Conservation (phyloP, 2,888 invertebrate genomes). For the Gryllus longicercus region DNA sequence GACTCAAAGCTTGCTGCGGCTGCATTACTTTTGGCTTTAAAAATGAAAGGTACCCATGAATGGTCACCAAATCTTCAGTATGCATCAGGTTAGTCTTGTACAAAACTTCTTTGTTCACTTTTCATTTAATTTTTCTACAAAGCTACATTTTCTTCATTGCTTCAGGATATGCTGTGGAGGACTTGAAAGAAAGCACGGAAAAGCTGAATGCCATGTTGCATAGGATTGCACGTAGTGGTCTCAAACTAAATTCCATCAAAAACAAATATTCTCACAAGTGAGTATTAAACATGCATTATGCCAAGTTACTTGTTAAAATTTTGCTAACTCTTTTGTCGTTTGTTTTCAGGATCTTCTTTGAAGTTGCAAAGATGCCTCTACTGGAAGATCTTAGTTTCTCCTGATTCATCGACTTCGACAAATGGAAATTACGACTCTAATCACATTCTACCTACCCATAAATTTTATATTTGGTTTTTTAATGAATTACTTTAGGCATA, state of each 20-base stretch:
- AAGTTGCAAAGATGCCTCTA: slow-evolving; percentile 81
- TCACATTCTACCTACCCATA: too few species aligned
- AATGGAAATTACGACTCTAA: background rate
- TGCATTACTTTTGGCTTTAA: slow-evolving; percentile 78
- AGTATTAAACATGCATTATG: slow-evolving; percentile 40
- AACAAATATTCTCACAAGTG: slow-evolving; percentile 91
- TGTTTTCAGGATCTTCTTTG: slow-evolving; percentile 73
- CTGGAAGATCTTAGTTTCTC: slow-evolving; percentile 39
- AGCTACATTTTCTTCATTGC: background rate
- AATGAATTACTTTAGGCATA: background rate
- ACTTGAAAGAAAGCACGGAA: slow-evolving; percentile 68
- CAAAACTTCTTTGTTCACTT: slow-evolving; percentile 22
- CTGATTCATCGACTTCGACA: background rate
- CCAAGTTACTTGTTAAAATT: too few species aligned
- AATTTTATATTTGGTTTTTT: background rate
- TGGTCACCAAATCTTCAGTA: slow-evolving; percentile 74
- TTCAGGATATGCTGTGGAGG: slow-evolving; percentile 69
- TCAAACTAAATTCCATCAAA: slow-evolving; percentile 77
- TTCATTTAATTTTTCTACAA: slow-evolving; percentile 29
- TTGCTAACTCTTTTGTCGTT: slow-evolving; percentile 31
- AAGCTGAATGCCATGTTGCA: slow-evolving; percentile 73
- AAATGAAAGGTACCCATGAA: slow-evolving; percentile 72
- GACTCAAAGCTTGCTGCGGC: slow-evolving; percentile 92
- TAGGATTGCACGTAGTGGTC: slow-evolving; percentile 66
- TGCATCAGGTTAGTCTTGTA: slow-evolving; percentile 61